phyloP scores from a whole-genome alignment of 2,113 vertebrate species.

The Corythoichthys haematopterus region DNA sequence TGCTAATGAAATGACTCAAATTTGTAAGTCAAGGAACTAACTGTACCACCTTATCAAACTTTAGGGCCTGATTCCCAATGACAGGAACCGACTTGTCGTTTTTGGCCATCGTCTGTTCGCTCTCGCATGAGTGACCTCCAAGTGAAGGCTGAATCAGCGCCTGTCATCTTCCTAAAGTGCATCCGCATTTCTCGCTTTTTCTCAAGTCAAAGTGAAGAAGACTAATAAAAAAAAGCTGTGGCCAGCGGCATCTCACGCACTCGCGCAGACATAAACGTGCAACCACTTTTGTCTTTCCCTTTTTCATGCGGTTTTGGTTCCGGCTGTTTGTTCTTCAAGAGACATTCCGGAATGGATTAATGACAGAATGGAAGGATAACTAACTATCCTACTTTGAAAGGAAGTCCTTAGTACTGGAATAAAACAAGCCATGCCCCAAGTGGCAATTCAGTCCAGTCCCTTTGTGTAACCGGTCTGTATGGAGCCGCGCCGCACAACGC shows the following conservation, averaged over 20 bases:
- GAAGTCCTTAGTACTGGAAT: neutral
- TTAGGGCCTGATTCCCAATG: neutral
- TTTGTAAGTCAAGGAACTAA: neutral
- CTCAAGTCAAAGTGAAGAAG: slow-evolving; percentile 50
- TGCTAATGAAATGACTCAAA: too few relatives aligned
- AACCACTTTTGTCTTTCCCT: neutral
- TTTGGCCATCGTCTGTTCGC: neutral
- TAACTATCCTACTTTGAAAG: too few relatives aligned
- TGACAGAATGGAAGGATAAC: neutral
- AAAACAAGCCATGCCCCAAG: neutral
- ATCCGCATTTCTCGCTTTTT: slow-evolving; percentile 48
- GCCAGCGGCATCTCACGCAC: slow-evolving; percentile 44
- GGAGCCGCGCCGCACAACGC: too few relatives aligned
- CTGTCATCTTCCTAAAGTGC: slow-evolving; percentile 44
- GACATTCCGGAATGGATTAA: neutral
- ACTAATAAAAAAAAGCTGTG: slow-evolving; percentile 40
- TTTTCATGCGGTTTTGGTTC: neutral
- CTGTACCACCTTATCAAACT: neutral
- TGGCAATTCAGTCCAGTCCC: too few relatives aligned
- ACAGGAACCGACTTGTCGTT: neutral
- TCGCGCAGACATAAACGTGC: neutral
- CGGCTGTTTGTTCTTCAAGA: neutral
- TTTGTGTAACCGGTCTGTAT: too few relatives aligned
- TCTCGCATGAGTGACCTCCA: slow-evolving; percentile 45
- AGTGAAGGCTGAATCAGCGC: slow-evolving; percentile 60